Percentiles rank a stretch among this genome's conserved stretches.
These are phyloP conservation scores for Vulpes vulpes DNA, from an alignment of 2,113 vertebrate species.

Conservation along the genomic window DNA sequence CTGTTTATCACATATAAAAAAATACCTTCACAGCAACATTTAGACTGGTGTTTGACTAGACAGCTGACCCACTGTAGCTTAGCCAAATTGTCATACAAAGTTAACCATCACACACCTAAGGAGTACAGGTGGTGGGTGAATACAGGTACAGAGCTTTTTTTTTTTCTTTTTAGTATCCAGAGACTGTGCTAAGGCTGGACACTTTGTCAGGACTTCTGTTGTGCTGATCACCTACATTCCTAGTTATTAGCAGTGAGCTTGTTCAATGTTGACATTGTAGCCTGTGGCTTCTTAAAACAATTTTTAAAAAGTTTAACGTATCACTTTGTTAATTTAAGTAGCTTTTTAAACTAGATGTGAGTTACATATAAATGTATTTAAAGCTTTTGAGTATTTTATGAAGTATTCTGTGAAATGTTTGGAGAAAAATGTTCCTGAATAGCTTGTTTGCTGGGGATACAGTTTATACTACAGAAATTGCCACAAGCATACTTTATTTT, in stretches of 20 bases:
- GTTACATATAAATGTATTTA: neutral
- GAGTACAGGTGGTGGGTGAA: neutral
- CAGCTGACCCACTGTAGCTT: neutral
- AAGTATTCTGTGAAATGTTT: slow-evolving; percentile 24
- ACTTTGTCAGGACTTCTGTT: neutral
- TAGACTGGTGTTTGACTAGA: neutral
- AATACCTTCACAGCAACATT: neutral
- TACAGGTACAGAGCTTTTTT: neutral
- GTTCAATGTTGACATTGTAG: neutral
- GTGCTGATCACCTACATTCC: neutral
- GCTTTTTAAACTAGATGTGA: neutral
- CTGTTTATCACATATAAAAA: neutral
- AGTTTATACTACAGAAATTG: neutral
- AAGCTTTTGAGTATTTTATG: slow-evolving; percentile 22
- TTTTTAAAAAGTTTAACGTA: neutral
- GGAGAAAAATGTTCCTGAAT: neutral
- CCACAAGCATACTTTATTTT: neutral
- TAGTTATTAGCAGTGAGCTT: neutral
- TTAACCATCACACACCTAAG: neutral
- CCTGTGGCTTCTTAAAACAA: neutral
- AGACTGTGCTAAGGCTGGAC: neutral
- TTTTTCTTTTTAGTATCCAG: neutral
- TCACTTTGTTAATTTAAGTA: neutral
- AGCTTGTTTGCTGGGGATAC: neutral
- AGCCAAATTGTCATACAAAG: neutral